Percentiles rank a stretch among this genome's conserved stretches.
Evolutionary conservation across 53 echinoderm and acorn worm genomes (phyloP).

Genomic region (Stichopus horrens): DNA sequence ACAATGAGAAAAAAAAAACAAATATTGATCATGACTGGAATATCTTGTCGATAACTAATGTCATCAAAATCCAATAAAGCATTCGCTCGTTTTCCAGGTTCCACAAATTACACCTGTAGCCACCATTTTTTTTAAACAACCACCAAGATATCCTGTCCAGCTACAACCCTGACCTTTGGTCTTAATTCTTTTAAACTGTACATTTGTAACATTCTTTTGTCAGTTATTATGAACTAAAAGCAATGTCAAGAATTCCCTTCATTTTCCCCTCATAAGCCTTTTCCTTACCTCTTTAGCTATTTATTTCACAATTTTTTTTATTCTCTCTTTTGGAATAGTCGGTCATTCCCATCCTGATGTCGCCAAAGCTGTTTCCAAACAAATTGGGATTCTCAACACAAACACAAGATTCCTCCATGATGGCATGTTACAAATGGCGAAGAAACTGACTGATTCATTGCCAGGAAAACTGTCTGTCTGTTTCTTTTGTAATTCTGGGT

Average conservation of each 20-base stretch:
- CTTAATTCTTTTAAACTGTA: not conserved
- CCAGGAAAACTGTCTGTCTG: slow-evolving; percentile 78
- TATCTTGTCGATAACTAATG: too few species aligned
- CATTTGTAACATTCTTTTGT: not conserved
- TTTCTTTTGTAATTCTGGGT: slow-evolving; percentile 94
- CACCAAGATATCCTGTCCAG: too few species aligned
- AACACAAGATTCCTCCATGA: slow-evolving; percentile 90
- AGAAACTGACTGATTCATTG: slow-evolving; percentile 72
- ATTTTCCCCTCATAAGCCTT: not conserved
- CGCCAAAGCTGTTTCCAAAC: slow-evolving; percentile 77
- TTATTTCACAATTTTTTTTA: not conserved
- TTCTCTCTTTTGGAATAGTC: slow-evolving; percentile 49
- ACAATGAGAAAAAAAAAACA: too few species aligned
- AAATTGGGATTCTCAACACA: slow-evolving; percentile 89
- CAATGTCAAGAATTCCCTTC: not conserved
- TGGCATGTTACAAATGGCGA: slow-evolving; percentile 81
- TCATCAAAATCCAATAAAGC: too few species aligned
- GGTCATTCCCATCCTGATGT: slow-evolving; percentile 89
- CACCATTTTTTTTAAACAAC: too few species aligned
- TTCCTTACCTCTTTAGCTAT: not conserved
- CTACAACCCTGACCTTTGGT: not conserved
- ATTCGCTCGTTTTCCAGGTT: too few species aligned
- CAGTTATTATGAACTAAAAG: not conserved
- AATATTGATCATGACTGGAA: too few species aligned
- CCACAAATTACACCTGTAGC: too few species aligned